Percentiles rank a stretch among this genome's conserved stretches.
Conservation (phyloP, 2,797 vertebrate species). For the Odontamblyopus rebecca region DNA sequence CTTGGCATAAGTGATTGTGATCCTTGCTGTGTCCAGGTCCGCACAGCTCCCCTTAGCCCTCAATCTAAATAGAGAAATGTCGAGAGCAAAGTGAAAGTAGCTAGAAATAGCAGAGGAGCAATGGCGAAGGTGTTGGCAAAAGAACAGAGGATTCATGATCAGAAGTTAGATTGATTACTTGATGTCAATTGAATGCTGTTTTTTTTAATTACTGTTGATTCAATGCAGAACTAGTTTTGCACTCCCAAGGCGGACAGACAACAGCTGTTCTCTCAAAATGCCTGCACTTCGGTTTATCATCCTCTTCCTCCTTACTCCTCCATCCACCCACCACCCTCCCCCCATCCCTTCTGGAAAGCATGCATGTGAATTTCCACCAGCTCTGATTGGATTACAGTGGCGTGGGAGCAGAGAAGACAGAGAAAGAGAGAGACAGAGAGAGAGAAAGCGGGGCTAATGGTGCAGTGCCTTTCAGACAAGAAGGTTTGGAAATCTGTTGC, state of each 20-base stretch:
- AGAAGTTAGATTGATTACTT: constrained; percentile 72
- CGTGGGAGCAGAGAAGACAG: constrained; percentile 38
- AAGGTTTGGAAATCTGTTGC: constrained; percentile 45
- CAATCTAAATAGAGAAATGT: constrained; percentile 48
- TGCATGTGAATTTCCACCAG: constrained; percentile 57
- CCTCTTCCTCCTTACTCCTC: constrained; percentile 54
- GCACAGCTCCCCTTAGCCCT: constrained; percentile 24
- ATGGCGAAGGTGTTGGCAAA: constrained; percentile 54
- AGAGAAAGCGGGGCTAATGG: constrained; percentile 3
- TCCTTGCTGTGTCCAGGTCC: constrained; percentile 18
- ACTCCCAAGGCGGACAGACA: constrained; percentile 61
- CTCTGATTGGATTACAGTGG: constrained; percentile 64
- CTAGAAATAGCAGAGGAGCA: constrained; percentile 34
- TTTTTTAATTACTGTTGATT: constrained; percentile 70
- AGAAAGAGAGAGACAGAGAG: background rate
- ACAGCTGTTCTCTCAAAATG: constrained; percentile 64
- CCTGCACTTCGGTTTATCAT: constrained; percentile 76
- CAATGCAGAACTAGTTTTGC: constrained; percentile 79
- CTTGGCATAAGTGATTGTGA: constrained; percentile 16
- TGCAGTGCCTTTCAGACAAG: constrained; percentile 59
- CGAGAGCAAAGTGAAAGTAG: constrained; percentile 37
- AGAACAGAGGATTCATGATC: constrained; percentile 71
- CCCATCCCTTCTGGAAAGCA: constrained; percentile 45
- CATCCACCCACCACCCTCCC: background rate
- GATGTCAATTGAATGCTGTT: constrained; percentile 79